Conservation (phyloP, 2,113 vertebrate species). For the Pantherophis guttatus region DNA sequence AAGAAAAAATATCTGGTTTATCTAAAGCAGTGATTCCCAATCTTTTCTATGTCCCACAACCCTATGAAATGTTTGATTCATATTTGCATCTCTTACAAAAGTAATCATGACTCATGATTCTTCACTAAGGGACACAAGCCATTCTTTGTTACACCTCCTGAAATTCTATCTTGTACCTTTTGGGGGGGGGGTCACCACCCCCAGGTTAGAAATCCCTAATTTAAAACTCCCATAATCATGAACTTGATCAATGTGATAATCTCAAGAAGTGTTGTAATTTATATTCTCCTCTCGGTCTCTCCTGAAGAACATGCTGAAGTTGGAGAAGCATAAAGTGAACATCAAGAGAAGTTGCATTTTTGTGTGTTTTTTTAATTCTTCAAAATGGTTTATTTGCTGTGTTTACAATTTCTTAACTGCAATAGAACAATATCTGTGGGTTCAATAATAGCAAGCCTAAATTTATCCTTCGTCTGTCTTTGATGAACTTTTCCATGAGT, state of each 20-base stretch:
- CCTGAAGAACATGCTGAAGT: neutral
- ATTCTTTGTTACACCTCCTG: neutral
- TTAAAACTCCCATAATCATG: neutral
- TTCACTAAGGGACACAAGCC: neutral
- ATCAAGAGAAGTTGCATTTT: neutral
- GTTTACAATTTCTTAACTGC: neutral
- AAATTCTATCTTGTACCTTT: neutral
- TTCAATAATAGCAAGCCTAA: neutral
- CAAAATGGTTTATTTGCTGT: neutral
- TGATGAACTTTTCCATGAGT: neutral
- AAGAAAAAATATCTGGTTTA: neutral
- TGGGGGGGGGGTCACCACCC: neutral
- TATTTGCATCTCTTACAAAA: neutral
- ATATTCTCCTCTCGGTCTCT: neutral
- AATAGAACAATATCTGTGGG: neutral
- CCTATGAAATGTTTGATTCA: neutral
- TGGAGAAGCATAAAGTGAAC: neutral
- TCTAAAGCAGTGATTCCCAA: neutral
- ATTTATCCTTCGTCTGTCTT: neutral
- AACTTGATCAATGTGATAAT: neutral
- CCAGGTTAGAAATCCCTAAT: neutral
- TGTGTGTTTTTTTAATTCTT: neutral
- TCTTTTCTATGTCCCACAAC: neutral
- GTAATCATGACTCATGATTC: neutral
- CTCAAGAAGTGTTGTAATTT: neutral